Base-by-base conservation (phyloP, 2,113 vertebrate genomes). In the Aldabrachelys gigantea region DNA sequence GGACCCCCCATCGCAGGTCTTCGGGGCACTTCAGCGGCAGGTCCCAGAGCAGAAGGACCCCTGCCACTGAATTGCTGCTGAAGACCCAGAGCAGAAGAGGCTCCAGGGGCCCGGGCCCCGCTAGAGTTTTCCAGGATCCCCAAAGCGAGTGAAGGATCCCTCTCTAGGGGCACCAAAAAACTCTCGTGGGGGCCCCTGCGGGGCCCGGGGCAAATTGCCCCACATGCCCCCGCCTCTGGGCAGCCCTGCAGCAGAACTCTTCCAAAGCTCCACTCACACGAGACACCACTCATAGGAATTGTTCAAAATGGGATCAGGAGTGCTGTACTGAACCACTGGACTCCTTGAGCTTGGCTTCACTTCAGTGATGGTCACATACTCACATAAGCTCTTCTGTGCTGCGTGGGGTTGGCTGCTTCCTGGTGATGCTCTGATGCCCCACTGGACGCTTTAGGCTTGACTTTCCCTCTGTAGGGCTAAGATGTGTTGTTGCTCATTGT, bases 371-470 rank as follows among this genome's bases (percentile, higher is more conserved):
- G 2, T 41, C 54, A 13, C 62, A 65, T 31, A 65, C 62, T 35
- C 14, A 65, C 62, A 35, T 65, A 17, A 35, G 31, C 31, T 14
- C 4, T 88, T 3, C 84, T 65, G 8, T 1, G 8, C 9, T 9
- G 8, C 9, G 13, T 27, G 13, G 82, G 85, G 10, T 41, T 25
- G n/a, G 85, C 83, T 35, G 49, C 5, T 57, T 65, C 35, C 29
- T 65, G 62, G 62, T 35, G 29, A 62, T 13, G 5, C 57, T 62
- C 8, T 3, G 4, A 72, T 38, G n/a, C 22, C 22, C n/a, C 72
- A 44, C 2, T 4, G 1, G 4, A 4, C 0, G 78, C 14, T n/a
- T 4, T 79, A 4, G 6, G 79, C 85, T 31, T 83, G n/a, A 47
- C 75, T 3, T 4, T 69, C 88, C 7, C 2, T 52, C 21, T 69